phyloP scores from a whole-genome alignment of 2,113 vertebrate species.

The Macheiramphus alcinus region DNA sequence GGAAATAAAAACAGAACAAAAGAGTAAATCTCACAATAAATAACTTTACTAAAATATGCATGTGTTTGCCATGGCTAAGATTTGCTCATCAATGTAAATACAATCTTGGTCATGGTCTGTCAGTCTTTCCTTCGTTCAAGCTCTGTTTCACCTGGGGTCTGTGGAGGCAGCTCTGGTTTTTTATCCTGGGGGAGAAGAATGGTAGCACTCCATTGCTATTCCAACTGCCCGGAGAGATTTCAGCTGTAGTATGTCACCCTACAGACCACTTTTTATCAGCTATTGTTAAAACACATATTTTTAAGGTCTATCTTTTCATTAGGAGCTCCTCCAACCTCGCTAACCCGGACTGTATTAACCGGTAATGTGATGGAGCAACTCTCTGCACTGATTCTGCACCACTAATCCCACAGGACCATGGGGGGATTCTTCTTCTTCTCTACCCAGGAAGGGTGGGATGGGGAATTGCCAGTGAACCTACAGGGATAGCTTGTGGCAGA shows the following conservation, averaged over 20 bases:
- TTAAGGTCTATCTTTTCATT: not conserved
- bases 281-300: not conserved
- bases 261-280: not conserved
- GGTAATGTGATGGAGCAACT: not conserved
- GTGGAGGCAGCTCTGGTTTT: not conserved
- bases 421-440: not conserved
- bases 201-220: not conserved
- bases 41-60: not conserved
- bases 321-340: not conserved
- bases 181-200: not conserved
- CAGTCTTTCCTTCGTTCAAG: not conserved
- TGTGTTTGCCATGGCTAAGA: not conserved
- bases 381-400: not conserved
- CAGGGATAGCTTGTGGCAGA: not conserved
- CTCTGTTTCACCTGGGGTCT: not conserved
- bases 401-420: fast-evolving
- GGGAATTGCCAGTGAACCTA: not conserved
- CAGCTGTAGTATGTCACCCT: not conserved
- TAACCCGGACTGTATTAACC: not conserved
- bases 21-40: not conserved
- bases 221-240: not conserved
- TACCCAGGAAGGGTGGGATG: not conserved
- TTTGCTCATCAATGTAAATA: not conserved
- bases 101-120: not conserved
- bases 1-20: not conserved